Evolutionary conservation across 2,888 invertebrate genomes (phyloP).

Genomic region (Thymelicus sylvestris): DNA sequence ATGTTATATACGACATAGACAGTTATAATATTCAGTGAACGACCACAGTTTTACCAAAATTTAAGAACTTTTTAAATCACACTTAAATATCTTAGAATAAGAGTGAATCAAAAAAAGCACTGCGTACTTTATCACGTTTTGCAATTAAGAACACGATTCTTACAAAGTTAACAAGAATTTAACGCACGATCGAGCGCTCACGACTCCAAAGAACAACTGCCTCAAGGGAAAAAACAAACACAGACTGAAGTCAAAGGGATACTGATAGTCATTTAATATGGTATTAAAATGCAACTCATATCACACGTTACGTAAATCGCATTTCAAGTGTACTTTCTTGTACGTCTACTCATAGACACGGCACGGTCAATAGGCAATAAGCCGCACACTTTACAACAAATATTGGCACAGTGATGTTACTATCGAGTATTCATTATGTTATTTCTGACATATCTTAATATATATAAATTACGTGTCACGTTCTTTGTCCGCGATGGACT

Average conservation of each 20-base stretch:
- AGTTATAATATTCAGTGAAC: not conserved
- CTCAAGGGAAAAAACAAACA: constrained; percentile 46
- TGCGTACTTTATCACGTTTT: not conserved
- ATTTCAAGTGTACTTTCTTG: not conserved
- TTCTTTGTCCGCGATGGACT: no score
- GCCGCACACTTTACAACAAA: no score
- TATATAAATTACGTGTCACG: no score
- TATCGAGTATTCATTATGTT: no score
- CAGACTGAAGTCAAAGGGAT: constrained; percentile 30
- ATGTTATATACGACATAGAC: no score
- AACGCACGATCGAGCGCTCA: constrained; percentile 64
- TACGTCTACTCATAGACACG: not conserved
- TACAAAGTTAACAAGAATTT: constrained; percentile 7
- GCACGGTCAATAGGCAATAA: not conserved
- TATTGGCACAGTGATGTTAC: no score
- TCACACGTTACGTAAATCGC: constrained; percentile 1
- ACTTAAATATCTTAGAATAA: not conserved
- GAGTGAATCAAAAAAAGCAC: not conserved
- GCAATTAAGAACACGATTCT: not conserved
- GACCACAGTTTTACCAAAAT: not conserved
- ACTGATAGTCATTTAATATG: constrained; percentile 13
- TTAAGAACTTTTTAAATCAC: not conserved
- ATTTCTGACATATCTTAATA: no score
- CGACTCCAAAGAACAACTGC: constrained; percentile 57
- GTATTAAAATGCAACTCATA: constrained; percentile 10